A percentile compares a stretch with the other conserved stretches of the same genome.
These are phyloP conservation scores for Ataeniobius toweri DNA, from an alignment of 2,797 vertebrate genomes.

Conservation along the genomic window DNA sequence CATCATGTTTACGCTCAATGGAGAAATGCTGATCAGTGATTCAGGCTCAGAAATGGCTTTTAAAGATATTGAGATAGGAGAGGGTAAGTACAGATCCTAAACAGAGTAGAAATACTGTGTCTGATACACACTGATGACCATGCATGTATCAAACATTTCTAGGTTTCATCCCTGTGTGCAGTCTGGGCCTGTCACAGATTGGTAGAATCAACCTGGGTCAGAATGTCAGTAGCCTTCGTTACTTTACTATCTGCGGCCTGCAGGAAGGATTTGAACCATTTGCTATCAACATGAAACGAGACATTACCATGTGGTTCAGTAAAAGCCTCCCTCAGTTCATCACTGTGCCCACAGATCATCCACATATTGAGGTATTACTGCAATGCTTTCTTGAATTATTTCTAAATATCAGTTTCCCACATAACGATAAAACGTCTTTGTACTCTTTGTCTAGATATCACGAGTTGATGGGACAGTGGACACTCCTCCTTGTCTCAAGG, in stretches of 20 bases:
- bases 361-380: constrained; percentile 86
- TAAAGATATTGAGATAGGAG: constrained; percentile 90
- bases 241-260: constrained; percentile 93
- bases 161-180: constrained; percentile 95
- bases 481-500: constrained; percentile 88
- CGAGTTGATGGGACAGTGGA: constrained; percentile 94
- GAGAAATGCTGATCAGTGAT: constrained; percentile 94
- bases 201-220: constrained; percentile 93
- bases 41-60: constrained; percentile 94
- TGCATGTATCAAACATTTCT: constrained; percentile 27
- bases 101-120: neutral
- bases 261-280: constrained; percentile 97
- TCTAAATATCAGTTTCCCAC: neutral
- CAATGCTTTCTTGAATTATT: neutral
- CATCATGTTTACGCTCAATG: constrained; percentile 95
- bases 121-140: constrained; percentile 1
- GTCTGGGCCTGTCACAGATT: constrained; percentile 89
- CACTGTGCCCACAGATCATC: constrained; percentile 83
- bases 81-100: constrained; percentile 76
- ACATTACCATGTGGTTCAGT: constrained; percentile 96
- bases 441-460: constrained; percentile 75
- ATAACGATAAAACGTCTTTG: neutral
- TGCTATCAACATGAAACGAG: constrained; percentile 94
- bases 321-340: constrained; percentile 93
- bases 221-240: constrained; percentile 90